Evolutionary conservation across 2,797 vertebrate species (phyloP).

Genomic region (Epinephelus coioides): DNA sequence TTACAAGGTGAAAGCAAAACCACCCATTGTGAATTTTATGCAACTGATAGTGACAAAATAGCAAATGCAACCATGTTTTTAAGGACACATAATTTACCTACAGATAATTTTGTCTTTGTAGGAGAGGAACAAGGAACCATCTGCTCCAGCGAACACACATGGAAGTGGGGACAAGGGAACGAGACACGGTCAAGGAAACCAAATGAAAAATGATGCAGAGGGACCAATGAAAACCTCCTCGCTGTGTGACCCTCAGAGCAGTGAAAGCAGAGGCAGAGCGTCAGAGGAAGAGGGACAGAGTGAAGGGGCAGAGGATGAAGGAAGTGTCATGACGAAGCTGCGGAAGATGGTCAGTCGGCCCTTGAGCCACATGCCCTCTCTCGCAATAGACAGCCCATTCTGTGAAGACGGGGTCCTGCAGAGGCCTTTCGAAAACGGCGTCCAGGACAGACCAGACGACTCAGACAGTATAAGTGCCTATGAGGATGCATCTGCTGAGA

Average conservation of each 20-base stretch:
- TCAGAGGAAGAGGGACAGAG: neutral
- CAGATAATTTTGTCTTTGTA: conserved; percentile 52
- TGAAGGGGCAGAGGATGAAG: conserved; percentile 17
- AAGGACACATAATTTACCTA: neutral
- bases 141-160: conserved; percentile 25
- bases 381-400: conserved; percentile 48
- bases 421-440: conserved; percentile 50
- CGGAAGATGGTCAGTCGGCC: conserved; percentile 58
- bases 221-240: neutral
- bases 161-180: conserved; percentile 3
- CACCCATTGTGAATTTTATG: no score
- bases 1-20: no score
- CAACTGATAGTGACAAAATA: neutral
- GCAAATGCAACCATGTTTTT: neutral
- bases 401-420: conserved; percentile 66
- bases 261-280: conserved; percentile 1
- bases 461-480: conserved; percentile 81
- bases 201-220: conserved; percentile 22
- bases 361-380: conserved; percentile 54
- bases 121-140: conserved; percentile 64
- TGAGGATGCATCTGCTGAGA: conserved; percentile 77
- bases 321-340: conserved; percentile 35
- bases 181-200: conserved; percentile 1
- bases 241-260: conserved; percentile 23
- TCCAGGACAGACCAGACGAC: conserved; percentile 58